These are phyloP conservation scores for Hydrolagus affinis DNA, from an alignment of 2,113 vertebrate species.

Conservation along the genomic window DNA sequence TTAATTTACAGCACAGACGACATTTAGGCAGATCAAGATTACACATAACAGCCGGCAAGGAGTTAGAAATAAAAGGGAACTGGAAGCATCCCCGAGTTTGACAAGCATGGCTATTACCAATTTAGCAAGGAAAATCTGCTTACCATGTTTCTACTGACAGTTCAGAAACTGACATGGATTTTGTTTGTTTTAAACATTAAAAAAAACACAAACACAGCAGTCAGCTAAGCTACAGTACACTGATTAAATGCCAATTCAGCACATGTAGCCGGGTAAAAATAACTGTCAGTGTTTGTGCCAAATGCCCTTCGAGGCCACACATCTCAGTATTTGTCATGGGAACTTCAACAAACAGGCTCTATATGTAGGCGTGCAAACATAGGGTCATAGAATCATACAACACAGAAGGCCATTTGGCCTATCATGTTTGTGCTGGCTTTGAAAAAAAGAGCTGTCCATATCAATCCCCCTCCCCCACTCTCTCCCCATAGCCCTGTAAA, in stretches of 20 bases:
- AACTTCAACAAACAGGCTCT: neutral
- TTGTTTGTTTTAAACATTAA: neutral
- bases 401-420: neutral
- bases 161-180: neutral
- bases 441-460: neutral
- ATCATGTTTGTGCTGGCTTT: too few relatives aligned
- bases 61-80: neutral
- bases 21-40: neutral
- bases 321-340: neutral
- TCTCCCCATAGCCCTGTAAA: too few relatives aligned
- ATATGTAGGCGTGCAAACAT: too few relatives aligned
- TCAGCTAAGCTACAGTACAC: neutral
- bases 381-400: neutral
- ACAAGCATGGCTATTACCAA: neutral
- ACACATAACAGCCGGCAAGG: neutral
- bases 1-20: neutral
- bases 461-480: neutral
- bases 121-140: neutral
- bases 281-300: conserved; percentile 25
- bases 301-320: neutral
- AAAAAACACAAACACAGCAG: neutral
- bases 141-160: neutral
- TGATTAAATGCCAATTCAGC: conserved; percentile 25
- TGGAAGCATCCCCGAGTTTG: neutral
- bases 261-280: conserved; percentile 10